Conservation (phyloP, 2,797 vertebrate genomes). For the Enteromius paludinosus region DNA sequence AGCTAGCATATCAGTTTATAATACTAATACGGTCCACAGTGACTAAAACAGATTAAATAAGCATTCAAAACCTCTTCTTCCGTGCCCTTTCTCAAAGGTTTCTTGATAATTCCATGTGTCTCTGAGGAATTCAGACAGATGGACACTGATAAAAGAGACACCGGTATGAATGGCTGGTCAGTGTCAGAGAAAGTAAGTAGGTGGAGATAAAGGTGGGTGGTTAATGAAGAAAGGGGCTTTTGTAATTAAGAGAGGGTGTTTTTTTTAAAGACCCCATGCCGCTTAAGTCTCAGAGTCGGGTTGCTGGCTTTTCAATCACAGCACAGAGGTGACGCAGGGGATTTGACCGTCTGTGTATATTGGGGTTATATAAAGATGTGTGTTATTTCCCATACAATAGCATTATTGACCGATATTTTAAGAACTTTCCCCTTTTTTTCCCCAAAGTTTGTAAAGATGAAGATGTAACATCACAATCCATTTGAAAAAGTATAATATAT, state of each 20-base stretch:
- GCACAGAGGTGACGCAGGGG: neutral
- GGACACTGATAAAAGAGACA: conserved; percentile 28
- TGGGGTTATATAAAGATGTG: conserved; percentile 7
- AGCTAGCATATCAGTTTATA: conserved; percentile 19
- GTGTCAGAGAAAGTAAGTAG: conserved; percentile 40
- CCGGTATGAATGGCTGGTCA: conserved; percentile 21
- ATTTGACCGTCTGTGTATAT: conserved; percentile 24
- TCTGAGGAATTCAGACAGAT: conserved; percentile 50
- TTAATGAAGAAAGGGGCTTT: neutral
- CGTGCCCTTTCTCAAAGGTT: conserved; percentile 5
- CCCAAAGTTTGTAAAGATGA: neutral
- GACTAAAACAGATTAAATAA: conserved; percentile 10
- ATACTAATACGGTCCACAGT: neutral
- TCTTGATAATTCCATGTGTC: conserved; percentile 32
- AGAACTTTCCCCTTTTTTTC: neutral
- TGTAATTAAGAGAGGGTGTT: conserved; percentile 17
- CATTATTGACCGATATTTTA: neutral
- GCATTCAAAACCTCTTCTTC: conserved; percentile 1
- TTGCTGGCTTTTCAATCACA: conserved; percentile 35
- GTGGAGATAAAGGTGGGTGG: conserved; percentile 16
- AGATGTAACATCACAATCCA: neutral
- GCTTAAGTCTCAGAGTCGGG: conserved; percentile 29
- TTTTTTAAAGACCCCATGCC: conserved; percentile 39
- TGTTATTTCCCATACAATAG: neutral
- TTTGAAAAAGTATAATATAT: neutral